phyloP scores from a whole-genome alignment of 1,140 invertebrate species.

The Drosophila littoralis region DNA sequence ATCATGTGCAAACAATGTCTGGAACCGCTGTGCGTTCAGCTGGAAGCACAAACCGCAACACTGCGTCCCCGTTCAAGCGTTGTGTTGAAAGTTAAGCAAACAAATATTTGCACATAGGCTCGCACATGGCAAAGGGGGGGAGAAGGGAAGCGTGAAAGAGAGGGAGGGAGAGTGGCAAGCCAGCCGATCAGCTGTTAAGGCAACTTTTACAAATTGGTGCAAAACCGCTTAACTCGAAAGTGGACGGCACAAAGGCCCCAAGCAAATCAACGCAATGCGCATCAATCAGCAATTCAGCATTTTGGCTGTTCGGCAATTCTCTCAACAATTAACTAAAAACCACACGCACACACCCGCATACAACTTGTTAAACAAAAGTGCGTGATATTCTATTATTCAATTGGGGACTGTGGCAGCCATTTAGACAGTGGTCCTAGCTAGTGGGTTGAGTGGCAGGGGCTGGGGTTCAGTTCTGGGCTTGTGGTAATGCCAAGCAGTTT shows the following conservation, averaged over 20 bases:
- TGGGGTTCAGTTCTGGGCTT: not conserved
- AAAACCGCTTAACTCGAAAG: conserved; percentile 58
- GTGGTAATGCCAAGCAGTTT: conserved; percentile 6
- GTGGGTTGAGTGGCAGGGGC: not conserved
- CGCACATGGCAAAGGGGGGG: not conserved
- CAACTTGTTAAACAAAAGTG: conserved; percentile 2
- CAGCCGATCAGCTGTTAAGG: conserved; percentile 16
- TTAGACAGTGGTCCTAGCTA: conserved; percentile 18
- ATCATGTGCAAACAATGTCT: conserved; percentile 77
- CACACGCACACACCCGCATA: conserved; percentile 27
- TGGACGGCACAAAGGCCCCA: conserved; percentile 58
- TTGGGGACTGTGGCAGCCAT: conserved; percentile 38
- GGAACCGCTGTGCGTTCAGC: conserved; percentile 37
- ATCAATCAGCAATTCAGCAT: conserved; percentile 51
- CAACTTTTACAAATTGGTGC: conserved; percentile 59
- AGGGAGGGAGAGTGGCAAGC: not conserved
- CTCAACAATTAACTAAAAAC: conserved; percentile 71
- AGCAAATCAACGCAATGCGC: conserved; percentile 65
- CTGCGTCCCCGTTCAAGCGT: not conserved
- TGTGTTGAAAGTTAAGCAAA: conserved; percentile 40
- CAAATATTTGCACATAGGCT: conserved; percentile 67
- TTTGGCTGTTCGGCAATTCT: conserved; percentile 65
- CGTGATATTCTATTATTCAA: conserved; percentile 63
- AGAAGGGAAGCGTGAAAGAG: not conserved
- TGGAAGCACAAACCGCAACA: conserved; percentile 25